Conservation (phyloP, 2,888 invertebrate genomes). For the Athetis lepigone region DNA sequence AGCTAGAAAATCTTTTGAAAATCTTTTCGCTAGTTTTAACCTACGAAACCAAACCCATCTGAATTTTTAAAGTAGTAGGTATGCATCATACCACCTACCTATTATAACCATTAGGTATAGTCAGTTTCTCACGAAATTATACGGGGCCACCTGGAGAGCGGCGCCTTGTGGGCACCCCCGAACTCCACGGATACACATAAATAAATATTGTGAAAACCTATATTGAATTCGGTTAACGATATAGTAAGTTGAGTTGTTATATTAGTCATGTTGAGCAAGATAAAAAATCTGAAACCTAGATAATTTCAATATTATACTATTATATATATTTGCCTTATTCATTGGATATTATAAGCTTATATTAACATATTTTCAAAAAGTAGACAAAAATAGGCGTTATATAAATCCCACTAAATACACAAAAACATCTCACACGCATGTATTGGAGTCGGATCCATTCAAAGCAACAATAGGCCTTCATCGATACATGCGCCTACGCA, state of each 20-base stretch:
- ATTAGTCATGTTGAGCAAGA: conserved; percentile 5
- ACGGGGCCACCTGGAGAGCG: conserved; percentile 58
- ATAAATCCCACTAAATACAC: conserved; percentile 47
- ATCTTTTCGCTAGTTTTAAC: not conserved
- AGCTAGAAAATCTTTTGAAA: not conserved
- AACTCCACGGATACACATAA: conserved; percentile 27
- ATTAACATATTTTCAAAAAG: not conserved
- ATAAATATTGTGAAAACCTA: conserved; percentile 51
- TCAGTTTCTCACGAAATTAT: conserved; percentile 54
- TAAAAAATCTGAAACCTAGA: not conserved
- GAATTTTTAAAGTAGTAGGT: conserved; percentile 10
- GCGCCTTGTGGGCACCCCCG: conserved; percentile 51
- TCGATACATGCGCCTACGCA: conserved; percentile 83
- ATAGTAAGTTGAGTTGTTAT: conserved; percentile 39
- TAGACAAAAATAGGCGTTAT: conserved; percentile 32
- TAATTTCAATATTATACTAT: not conserved
- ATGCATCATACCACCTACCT: conserved; percentile 25
- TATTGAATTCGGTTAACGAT: conserved; percentile 27
- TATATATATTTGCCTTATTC: not conserved
- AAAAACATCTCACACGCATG: conserved; percentile 58
- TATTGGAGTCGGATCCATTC: conserved; percentile 65
- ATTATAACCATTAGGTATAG: conserved; percentile 44
- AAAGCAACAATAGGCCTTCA: conserved; percentile 74
- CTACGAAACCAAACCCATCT: not conserved
- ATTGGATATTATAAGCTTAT: not conserved